These are phyloP conservation scores for Riparia riparia DNA, from an alignment of 2,113 vertebrate genomes.

Conservation along the genomic window DNA sequence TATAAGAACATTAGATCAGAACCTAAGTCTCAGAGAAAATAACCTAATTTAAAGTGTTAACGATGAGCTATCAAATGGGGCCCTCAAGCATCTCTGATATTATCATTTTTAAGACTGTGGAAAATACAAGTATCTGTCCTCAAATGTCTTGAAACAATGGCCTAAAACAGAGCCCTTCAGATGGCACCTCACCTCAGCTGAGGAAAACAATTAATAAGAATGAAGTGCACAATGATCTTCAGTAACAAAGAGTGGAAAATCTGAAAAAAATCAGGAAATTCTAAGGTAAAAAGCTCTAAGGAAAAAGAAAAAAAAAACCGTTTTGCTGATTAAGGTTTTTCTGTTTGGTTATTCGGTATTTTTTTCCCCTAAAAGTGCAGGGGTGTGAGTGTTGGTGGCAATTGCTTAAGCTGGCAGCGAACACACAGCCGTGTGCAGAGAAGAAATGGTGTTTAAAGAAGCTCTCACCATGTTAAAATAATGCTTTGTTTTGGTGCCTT, in stretches of 20 bases:
- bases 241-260: not conserved
- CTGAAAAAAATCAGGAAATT: not conserved
- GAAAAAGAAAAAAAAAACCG: fast-evolving
- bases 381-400: not conserved
- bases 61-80: not conserved
- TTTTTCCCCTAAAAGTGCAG: fast-evolving
- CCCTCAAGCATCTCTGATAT: not conserved
- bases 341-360: not conserved
- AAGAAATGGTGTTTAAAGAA: fast-evolving
- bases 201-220: not conserved
- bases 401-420: not conserved
- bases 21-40: not conserved
- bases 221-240: not conserved
- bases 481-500: constrained; percentile 89
- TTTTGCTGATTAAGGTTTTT: not conserved
- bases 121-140: not conserved
- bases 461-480: constrained; percentile 94
- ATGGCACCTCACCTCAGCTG: not conserved
- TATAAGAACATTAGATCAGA: not conserved
- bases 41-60: not conserved
- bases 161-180: not conserved
- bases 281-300: not conserved
- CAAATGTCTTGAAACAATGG: not conserved
- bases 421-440: not conserved
- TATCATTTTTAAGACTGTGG: not conserved